Percentiles rank a stretch among this genome's conserved stretches.
Conservation (phyloP, 2,797 vertebrate genomes). For the Enteromius afrohamiltoni region DNA sequence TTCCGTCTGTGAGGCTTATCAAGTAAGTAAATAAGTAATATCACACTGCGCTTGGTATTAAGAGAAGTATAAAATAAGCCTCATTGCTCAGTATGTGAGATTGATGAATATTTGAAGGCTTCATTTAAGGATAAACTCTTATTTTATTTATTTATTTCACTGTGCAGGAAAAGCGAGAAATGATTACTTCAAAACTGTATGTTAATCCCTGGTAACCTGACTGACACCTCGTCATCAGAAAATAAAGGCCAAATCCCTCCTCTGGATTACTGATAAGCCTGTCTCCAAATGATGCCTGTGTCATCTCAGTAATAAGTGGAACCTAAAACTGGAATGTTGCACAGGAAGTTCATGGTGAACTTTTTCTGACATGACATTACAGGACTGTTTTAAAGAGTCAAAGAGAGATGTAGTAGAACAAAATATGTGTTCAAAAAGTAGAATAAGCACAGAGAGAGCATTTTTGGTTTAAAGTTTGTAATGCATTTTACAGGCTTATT, state of each 20-base stretch:
- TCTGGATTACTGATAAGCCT: slow-evolving; percentile 56
- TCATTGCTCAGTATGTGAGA: slow-evolving; percentile 48
- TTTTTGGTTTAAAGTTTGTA: background rate
- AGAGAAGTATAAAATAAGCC: slow-evolving; percentile 71
- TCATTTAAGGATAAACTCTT: slow-evolving; percentile 30
- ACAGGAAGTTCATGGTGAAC: slow-evolving; percentile 61
- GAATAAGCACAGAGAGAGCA: background rate
- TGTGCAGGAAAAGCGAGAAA: slow-evolving; percentile 50
- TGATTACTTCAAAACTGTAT: slow-evolving; percentile 59
- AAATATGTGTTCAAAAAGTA: background rate
- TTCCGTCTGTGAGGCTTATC: slow-evolving; percentile 71
- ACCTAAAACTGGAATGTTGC: slow-evolving; percentile 32
- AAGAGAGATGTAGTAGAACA: background rate
- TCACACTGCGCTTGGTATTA: slow-evolving; percentile 70
- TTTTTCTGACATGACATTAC: slow-evolving; percentile 39
- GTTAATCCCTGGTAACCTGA: slow-evolving; percentile 62
- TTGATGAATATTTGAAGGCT: slow-evolving; percentile 62
- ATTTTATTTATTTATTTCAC: slow-evolving; percentile 38
- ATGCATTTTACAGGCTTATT: too few species aligned
- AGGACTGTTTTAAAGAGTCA: background rate
- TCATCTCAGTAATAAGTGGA: slow-evolving; percentile 56
- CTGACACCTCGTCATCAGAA: slow-evolving; percentile 51
- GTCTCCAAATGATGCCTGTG: background rate
- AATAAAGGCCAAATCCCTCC: slow-evolving; percentile 58
- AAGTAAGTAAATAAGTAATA: slow-evolving; percentile 68